Evolutionary conservation across 2,888 invertebrate genomes (phyloP), one percentile per base, ranked within the genome.

Genomic region (Argyresthia albistria): DNA sequence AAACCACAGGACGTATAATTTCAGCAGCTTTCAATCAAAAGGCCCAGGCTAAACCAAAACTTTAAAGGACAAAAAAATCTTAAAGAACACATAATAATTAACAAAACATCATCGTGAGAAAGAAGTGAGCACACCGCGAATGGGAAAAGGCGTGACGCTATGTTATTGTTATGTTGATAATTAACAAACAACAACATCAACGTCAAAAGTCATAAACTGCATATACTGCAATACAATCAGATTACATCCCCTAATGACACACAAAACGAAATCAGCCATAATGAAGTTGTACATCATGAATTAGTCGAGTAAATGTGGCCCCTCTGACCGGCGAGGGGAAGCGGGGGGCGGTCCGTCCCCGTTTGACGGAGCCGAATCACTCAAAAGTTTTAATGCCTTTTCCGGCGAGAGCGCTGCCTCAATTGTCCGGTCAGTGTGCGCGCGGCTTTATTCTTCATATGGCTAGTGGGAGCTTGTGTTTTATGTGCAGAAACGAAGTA

Each of bases 311-410:
- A 48, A 48, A 48, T 48, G 36, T 36, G 12, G 54, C 57, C 55
- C 51, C 42, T 9, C 45, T 14, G 39, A 3, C 39, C n/a, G 10
- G 9, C 39, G 39, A 8, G 10, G 10, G 39, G 39, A 39, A 10
- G 45, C 12, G 10, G 12, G 12, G 9, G 60, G 68, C 68, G 71
- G 76, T 74, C 77, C 69, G 65, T 69, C 74, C 69, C 75, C 79
- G 79, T 80, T 81, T 81, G 83, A 84, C 82, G 80, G 84, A 82
- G 80, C 80, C 80, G 79, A 84, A 84, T 84, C 84, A 84, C 83
- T 84, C 84, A 83, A 84, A 84, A 84, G 77, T 86, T 86, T 86
- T 84, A 84, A 86, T 83, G 80, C 80, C 75, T 77, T 73, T 81
- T 86, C 83, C 84, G 82, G 71, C 69, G 78, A 72, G 74, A 74